A percentile compares a stretch with the other conserved stretches of the same genome.
Evolutionary conservation across 1,140 invertebrate species (phyloP).

Genomic region (Cyclina sinensis): DNA sequence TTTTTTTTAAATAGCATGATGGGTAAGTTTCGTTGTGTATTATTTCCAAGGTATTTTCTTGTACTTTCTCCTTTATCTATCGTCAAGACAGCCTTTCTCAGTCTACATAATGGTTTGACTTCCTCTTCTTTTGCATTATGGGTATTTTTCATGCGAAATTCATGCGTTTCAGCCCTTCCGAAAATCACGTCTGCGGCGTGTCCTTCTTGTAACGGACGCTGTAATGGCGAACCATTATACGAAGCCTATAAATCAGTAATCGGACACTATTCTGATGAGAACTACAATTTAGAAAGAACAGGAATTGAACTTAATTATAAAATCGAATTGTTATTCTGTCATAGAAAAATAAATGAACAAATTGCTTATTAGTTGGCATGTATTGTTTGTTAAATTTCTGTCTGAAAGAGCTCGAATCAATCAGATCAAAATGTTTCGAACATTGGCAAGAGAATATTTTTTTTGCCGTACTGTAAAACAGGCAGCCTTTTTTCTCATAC

Average conservation of each 20-base stretch:
- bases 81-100: too few species aligned
- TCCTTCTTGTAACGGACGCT: neutral
- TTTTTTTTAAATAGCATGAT: too few species aligned
- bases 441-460: too few species aligned
- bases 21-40: too few species aligned
- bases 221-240: conserved; percentile 37
- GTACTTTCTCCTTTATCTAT: too few species aligned
- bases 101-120: neutral
- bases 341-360: conserved; percentile 37
- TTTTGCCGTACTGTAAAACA: too few species aligned
- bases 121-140: neutral
- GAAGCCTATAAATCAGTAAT: conserved; percentile 55
- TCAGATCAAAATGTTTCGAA: neutral
- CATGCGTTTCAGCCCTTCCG: neutral
- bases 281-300: neutral
- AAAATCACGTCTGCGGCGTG: neutral
- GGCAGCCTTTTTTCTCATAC: too few species aligned
- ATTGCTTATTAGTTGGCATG: conserved; percentile 4
- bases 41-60: too few species aligned
- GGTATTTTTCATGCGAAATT: neutral
- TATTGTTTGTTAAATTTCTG: conserved; percentile 8
- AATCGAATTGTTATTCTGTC: conserved; percentile 54
- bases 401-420: neutral
- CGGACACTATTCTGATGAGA: neutral
- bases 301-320: conserved; percentile 61